Evolutionary conservation across 2,797 vertebrate species (phyloP), one percentile per base, ranked within the genome.

Genomic region (Liparis tanakae): DNA sequence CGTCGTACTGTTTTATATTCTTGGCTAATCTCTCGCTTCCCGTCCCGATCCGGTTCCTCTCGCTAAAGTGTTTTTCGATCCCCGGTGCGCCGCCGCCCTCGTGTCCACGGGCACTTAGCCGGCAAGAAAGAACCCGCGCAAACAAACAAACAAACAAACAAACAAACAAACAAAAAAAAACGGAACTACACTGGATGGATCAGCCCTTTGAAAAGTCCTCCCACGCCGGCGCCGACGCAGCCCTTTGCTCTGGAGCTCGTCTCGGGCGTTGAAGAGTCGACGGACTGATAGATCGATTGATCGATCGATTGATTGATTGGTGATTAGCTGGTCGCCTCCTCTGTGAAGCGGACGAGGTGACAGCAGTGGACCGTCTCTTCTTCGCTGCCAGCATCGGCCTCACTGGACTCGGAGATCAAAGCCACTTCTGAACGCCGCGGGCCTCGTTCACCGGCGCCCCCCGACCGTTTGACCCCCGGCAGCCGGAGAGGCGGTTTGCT

Each of bases 121-220:
- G 61, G 78, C 76, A 22, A 79, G 78, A 61, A 86, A 79, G 78
- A 61, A 86, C 75, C 48, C 73, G 76, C 65, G 10, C 10, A 12
- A 36, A 70, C n/a, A 36, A 56, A 39, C 7, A 10, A 36, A 17
- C 2, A 10, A 1, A 20, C 10, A 18, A 33, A 0, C 7, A 9
- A 15, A 18, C 17, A 20, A 46, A 46, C 36, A 44, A 13, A n/a
- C n/a, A n/a, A n/a, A n/a, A n/a, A n/a, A n/a, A n/a, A 30, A 33
- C 3, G 7, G 5, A 78, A 75, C 18, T 54, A 75, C 74, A 81
- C 34, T 6, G 1, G 69, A 91, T 87, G 85, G 81, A 86, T 90
- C 89, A 92, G 91, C 91, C 91, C 91, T 92, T 53, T 92, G 76
- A 72, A 88, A 88, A 85, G 85, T 84, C 85, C 78, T 80, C 81